Evolutionary conservation across 2,888 invertebrate genomes (phyloP), one percentile per base, ranked within the genome.

Genomic region (Hydrotaea diabolus): DNA sequence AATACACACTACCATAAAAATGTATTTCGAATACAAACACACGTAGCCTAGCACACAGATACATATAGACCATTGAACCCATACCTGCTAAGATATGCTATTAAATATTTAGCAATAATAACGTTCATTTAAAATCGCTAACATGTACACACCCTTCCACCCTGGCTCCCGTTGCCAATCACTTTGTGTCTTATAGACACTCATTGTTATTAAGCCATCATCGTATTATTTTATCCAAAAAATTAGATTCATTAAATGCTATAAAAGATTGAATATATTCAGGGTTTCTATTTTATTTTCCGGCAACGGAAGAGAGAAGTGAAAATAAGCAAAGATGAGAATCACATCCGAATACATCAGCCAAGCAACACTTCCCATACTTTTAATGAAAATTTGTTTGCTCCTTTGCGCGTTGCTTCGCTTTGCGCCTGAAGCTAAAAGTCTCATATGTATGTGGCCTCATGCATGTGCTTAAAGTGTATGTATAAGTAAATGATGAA

Each of bases 171-270:
- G n/a, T n/a, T n/a, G n/a, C n/a, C n/a, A n/a, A n/a, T n/a, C 31
- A 31, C 7, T 39, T 8, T 39, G 39, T 49, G n/a, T 49, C 7
- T 49, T 49, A n/a, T 7, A 49, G 49, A n/a, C 23, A 19, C 17
- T 55, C 55, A 55, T 55, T 55, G 55, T 21, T 5, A 26, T 59
- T 59, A 59, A 59, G 26, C 23, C 59, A 23, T 59, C 26, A 26
- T 59, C 26, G 3, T 59, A 59, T 59, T 59, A 23, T 23, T 59
- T 55, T 59, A 59, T 59, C 15, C 59, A 26, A 59, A 26, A 55
- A 59, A 59, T 59, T 23, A 11, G 23, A 59, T 59, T 59, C 59
- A 59, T 59, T 59, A 26, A 57, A 57, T 57, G 11, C 57, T 23
- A 23, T 57, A 57, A 57, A 59, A 15, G 59, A 59, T 26, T 59